A percentile compares a stretch with the other conserved stretches of the same genome.
phyloP scores from a whole-genome alignment of 2,888 invertebrate genomes.

The Panopea generosa region DNA sequence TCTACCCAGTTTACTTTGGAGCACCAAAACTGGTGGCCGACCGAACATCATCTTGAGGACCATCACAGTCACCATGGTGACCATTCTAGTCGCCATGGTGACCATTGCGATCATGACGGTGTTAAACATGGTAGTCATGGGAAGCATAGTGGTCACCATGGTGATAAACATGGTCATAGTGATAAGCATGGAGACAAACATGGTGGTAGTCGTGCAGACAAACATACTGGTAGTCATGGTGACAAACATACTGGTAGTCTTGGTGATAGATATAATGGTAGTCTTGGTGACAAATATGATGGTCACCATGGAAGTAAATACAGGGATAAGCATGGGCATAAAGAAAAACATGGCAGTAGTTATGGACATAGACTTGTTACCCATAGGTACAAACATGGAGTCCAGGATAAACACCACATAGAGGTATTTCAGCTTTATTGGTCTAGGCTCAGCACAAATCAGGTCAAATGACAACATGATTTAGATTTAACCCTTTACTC shows the following conservation, averaged over 20 bases:
- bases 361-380: constrained; percentile 4
- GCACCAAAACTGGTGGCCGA: constrained; percentile 56
- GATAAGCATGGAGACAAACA: constrained; percentile 5
- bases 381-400: neutral
- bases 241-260: constrained; percentile 13
- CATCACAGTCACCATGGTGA: constrained; percentile 23
- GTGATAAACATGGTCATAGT: constrained; percentile 30
- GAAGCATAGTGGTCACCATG: constrained; percentile 35
- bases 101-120: constrained; percentile 4
- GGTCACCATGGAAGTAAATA: neutral
- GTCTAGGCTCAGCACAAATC: too few relatives aligned
- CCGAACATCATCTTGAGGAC: constrained; percentile 39
- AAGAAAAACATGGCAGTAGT: neutral
- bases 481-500: too few relatives aligned
- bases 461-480: too few relatives aligned
- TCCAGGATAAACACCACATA: too few relatives aligned
- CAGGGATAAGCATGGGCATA: constrained; percentile 1
- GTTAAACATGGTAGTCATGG: constrained; percentile 22
- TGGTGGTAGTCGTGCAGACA: neutral
- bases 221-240: constrained; percentile 15
- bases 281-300: neutral
- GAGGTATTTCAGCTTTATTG: too few relatives aligned
- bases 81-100: constrained; percentile 16
- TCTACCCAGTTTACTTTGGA: constrained; percentile 69
- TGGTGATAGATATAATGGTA: neutral